Conservation (phyloP, 1,140 invertebrate species). For the Plodia interpunctella region DNA sequence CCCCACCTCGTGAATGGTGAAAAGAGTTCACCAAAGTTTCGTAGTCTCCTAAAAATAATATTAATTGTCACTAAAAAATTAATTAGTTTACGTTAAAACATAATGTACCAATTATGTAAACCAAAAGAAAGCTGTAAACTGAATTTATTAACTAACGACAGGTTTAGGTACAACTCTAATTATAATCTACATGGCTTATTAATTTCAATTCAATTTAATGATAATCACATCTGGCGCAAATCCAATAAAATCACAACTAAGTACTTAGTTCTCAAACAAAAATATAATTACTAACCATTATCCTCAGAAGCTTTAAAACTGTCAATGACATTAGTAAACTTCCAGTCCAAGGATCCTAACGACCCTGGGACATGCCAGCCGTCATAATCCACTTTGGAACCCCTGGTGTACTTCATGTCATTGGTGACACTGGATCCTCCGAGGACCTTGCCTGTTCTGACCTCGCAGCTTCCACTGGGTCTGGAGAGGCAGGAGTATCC, state of each 20-base stretch:
- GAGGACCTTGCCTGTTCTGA: constrained; percentile 75
- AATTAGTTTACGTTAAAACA: too few relatives aligned
- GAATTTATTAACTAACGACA: too few relatives aligned
- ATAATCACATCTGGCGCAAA: too few relatives aligned
- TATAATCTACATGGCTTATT: too few relatives aligned
- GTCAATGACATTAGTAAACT: constrained; percentile 73
- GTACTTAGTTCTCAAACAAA: too few relatives aligned
- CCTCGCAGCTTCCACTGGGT: constrained; percentile 68
- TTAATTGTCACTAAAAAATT: too few relatives aligned
- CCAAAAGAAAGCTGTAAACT: too few relatives aligned
- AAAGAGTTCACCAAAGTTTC: constrained; percentile 65
- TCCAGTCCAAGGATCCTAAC: constrained; percentile 74
- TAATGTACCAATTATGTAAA: too few relatives aligned
- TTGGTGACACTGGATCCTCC: constrained; percentile 77
- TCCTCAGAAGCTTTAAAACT: constrained; percentile 77
- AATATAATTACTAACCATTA: constrained; percentile 57
- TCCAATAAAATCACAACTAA: too few relatives aligned
- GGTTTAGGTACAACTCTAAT: too few relatives aligned
- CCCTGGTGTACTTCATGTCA: constrained; percentile 78
- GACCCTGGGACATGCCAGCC: constrained; percentile 73
- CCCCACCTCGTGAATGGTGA: constrained; percentile 64
- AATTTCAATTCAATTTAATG: too few relatives aligned
- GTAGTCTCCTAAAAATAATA: constrained; percentile 65
- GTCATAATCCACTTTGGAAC: constrained; percentile 75
- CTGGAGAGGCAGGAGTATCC: constrained; percentile 61